Percentiles rank a stretch among this genome's conserved stretches.
Evolutionary conservation across 2,797 vertebrate genomes (phyloP).

Genomic region (Melanotaenia boesemani): DNA sequence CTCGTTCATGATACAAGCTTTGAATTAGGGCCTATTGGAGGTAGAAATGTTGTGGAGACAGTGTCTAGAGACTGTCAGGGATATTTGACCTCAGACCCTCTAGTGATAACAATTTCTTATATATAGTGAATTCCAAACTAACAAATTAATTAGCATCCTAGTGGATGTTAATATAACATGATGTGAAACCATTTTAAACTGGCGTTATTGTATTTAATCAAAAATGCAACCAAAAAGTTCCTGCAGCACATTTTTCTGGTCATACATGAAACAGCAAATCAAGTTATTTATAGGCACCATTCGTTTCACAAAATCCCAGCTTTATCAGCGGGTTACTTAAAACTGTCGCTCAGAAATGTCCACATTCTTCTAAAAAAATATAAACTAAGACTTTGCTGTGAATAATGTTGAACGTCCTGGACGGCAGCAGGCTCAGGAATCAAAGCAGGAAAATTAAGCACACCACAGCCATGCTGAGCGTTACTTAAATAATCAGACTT

Average conservation of each 20-base stretch:
- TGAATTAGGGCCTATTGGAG: neutral
- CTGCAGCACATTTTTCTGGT: neutral
- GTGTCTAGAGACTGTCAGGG: neutral
- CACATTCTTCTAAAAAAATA: slow-evolving; percentile 26
- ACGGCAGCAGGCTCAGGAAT: slow-evolving; percentile 40
- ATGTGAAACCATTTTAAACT: slow-evolving; percentile 21
- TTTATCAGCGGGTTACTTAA: slow-evolving; percentile 8
- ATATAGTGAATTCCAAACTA: slow-evolving; percentile 9
- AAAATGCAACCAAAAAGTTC: slow-evolving; percentile 5
- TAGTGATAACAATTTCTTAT: neutral
- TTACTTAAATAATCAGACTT: slow-evolving; percentile 57
- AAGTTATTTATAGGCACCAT: neutral
- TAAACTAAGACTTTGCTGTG: slow-evolving; percentile 26
- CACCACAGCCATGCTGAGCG: slow-evolving; percentile 26
- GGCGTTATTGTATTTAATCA: slow-evolving; percentile 14
- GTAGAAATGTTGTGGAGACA: neutral
- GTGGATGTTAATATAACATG: slow-evolving; percentile 10
- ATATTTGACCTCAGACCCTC: neutral
- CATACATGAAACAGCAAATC: neutral
- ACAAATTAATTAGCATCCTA: slow-evolving; percentile 18
- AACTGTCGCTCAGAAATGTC: slow-evolving; percentile 14
- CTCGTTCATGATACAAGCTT: neutral
- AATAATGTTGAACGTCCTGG: slow-evolving; percentile 16
- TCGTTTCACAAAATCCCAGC: slow-evolving; percentile 6
- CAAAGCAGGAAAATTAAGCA: slow-evolving; percentile 48